Evolutionary conservation across 1,140 invertebrate genomes (phyloP), one percentile per base, ranked within the genome.

Genomic region (Diuraphis noxia): DNA sequence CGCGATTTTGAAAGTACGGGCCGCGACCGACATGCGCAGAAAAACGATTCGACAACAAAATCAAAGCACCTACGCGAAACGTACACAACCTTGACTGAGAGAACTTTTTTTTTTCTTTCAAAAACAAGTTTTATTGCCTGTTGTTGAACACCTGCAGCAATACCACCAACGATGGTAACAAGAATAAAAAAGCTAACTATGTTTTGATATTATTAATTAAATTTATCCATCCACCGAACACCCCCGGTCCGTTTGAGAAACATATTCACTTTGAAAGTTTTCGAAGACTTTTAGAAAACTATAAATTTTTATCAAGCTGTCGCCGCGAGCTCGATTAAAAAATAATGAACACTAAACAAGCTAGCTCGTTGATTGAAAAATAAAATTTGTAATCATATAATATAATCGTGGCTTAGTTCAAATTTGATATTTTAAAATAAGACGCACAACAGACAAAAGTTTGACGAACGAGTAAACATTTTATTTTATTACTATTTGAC

Each of bases 41-140:
- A 72, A 72, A 72, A 72, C 46, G 46, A 49, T 49, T 72, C 56
- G 56, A 72, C 56, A n/a, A 72, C 56, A 72, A 72, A 72, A 72
- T 72, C 56, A 72, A 72, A 72, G 30, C 56, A 10, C 56, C 56
- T 72, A 72, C 56, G 13, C 56, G 56, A 72, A 13, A 72, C 30
- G 6, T 72, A 72, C 30, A 56, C 52, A 72, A 72, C 56, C 56
- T 72, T 72, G 56, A 72, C 56, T 72, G 56, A 72, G 56, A 72
- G 56, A 72, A 72, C 10, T 72, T 72, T 72, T 49, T 49, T 63
- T 63, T 63, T 30, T 30, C 13, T 72, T 72, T 72, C 56, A 19
- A 72, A 72, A 72, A 72, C 56, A 72, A 72, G 13, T 72, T n/a
- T n/a, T 72, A n/a, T 72, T n/a, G 30, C 56, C 10, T 3, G 30